Conservation (phyloP, 2,797 vertebrate species). For the Liparis tanakae region DNA sequence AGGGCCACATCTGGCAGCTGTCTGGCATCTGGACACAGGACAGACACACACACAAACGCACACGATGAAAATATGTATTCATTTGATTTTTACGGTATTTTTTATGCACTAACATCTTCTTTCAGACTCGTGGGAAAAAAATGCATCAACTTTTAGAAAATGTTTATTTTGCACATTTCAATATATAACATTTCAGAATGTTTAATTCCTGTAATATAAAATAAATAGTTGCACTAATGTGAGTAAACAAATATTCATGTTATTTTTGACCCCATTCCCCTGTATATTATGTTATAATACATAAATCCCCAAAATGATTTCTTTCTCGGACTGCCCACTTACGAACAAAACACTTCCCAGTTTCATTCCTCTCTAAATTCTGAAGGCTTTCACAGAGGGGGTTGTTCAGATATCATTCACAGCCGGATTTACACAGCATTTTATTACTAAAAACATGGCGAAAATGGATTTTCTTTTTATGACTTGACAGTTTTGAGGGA, state of each 20-base stretch:
- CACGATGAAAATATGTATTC: not conserved
- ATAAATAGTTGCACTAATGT: not conserved
- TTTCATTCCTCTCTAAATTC: not conserved
- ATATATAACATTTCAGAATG: not conserved
- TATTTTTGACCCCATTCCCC: not conserved
- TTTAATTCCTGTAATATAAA: not conserved
- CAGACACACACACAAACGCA: slow-evolving; percentile 5
- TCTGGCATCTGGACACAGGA: slow-evolving; percentile 87
- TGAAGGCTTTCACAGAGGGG: not conserved
- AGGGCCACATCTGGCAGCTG: slow-evolving; percentile 96
- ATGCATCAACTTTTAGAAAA: no score
- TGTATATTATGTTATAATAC: not conserved
- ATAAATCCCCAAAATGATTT: not conserved
- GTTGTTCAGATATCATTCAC: not conserved
- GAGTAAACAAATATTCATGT: not conserved
- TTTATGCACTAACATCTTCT: not conserved
- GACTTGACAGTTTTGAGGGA: not conserved
- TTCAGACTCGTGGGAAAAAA: not conserved
- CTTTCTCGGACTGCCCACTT: not conserved
- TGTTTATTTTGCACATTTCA: no score
- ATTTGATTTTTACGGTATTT: slow-evolving; percentile 4
- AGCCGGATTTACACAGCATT: not conserved
- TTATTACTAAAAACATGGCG: not conserved
- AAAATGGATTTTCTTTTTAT: not conserved
- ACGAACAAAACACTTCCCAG: not conserved